Evolutionary conservation across 2,888 invertebrate genomes (phyloP).

Genomic region (Callimorpha dominula): DNA sequence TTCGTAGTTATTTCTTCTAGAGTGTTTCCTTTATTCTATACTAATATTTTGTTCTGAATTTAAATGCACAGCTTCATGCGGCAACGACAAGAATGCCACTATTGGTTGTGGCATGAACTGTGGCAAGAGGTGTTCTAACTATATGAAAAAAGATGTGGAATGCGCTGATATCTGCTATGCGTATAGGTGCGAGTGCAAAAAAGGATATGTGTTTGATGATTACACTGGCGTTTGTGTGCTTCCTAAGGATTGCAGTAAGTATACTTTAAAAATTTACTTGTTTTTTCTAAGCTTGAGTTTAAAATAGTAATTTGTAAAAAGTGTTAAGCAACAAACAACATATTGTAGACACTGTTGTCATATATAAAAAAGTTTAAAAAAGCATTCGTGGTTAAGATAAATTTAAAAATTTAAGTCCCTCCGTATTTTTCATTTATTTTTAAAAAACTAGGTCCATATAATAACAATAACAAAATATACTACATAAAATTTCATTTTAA

Average conservation of each 20-base stretch:
- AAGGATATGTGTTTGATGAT: constrained; percentile 37
- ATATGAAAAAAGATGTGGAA: background rate
- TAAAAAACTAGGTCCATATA: too few species aligned
- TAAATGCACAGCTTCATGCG: constrained; percentile 33
- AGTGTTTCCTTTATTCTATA: background rate
- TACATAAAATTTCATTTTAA: too few species aligned
- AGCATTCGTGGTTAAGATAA: too few species aligned
- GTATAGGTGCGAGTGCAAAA: constrained; percentile 48
- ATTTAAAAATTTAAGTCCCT: too few species aligned
- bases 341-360: too few species aligned
- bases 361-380: too few species aligned
- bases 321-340: too few species aligned
- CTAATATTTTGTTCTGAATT: background rate
- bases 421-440: too few species aligned
- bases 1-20: too few species aligned
- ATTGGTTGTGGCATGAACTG: constrained; percentile 47
- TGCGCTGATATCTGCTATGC: constrained; percentile 19
- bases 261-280: background rate
- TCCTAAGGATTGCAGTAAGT: constrained; percentile 45
- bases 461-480: too few species aligned
- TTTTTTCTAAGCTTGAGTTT: background rate
- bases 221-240: constrained; percentile 25
- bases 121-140: constrained; percentile 38
- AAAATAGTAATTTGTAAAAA: too few species aligned
- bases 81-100: constrained; percentile 41